Conservation (phyloP, 2,888 invertebrate genomes). For the Dryobotodes eremita region DNA sequence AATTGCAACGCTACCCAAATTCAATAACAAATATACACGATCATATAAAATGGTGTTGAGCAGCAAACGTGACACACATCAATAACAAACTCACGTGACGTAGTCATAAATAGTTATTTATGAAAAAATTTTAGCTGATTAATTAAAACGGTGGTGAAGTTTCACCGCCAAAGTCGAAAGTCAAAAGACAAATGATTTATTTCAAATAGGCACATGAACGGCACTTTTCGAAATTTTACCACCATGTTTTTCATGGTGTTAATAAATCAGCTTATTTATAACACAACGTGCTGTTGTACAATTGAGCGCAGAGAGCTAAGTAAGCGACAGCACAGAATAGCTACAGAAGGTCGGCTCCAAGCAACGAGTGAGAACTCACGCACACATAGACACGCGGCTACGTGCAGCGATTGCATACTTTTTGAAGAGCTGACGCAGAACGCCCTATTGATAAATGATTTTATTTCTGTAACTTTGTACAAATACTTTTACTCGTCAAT, state of each 20-base stretch:
- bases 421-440: neutral
- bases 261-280: constrained; percentile 51
- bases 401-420: neutral
- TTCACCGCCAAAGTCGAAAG: neutral
- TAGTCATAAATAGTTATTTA: neutral
- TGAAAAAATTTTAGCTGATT: neutral
- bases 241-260: neutral
- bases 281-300: constrained; percentile 20
- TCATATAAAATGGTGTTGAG: neutral
- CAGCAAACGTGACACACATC: constrained; percentile 30
- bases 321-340: neutral
- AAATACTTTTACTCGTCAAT: neutral
- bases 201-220: neutral
- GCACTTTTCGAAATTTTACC: neutral
- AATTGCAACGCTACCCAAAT: neutral
- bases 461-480: neutral
- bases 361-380: neutral
- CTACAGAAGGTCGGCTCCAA: neutral
- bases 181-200: neutral
- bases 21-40: constrained; percentile 6
- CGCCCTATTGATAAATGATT: neutral
- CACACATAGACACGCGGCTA: neutral
- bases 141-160: neutral
- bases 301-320: constrained; percentile 24
- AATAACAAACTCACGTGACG: constrained; percentile 31